Evolutionary conservation across 2,797 vertebrate species (phyloP).

Genomic region (Sebastes umbrosus): DNA sequence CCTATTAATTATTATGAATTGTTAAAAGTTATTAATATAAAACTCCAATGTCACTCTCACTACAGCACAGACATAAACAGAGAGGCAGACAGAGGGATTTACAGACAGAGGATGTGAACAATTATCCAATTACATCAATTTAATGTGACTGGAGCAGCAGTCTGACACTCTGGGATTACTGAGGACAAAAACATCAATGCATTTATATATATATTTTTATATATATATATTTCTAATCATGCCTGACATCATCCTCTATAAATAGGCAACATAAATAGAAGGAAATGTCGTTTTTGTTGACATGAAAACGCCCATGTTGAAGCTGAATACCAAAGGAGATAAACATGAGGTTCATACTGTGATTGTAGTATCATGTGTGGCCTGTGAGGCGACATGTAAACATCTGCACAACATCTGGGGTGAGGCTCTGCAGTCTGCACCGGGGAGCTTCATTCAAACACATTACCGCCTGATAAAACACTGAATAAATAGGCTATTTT

Average conservation of each 20-base stretch:
- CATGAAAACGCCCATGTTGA: background rate
- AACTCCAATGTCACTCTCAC: background rate
- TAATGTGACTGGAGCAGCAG: constrained; percentile 10
- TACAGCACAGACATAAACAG: background rate
- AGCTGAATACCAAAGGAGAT: background rate
- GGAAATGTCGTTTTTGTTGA: background rate
- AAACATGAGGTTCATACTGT: background rate
- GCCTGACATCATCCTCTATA: background rate
- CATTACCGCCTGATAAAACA: no score
- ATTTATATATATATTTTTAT: background rate
- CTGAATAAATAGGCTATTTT: background rate
- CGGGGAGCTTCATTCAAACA: constrained; percentile 20
- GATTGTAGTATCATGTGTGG: background rate
- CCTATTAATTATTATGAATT: no score
- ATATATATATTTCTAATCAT: background rate
- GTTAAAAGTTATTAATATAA: background rate
- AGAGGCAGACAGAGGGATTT: background rate
- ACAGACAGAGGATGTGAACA: constrained; percentile 20
- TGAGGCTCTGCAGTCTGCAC: constrained; percentile 61
- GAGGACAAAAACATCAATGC: background rate
- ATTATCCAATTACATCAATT: constrained; percentile 34
- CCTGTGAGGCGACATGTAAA: constrained; percentile 54
- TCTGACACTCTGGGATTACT: background rate
- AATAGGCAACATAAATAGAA: background rate
- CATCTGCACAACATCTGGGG: constrained; percentile 56